Evolutionary conservation across 2,888 invertebrate species (phyloP).

Genomic region (Notodonta ziczac): DNA sequence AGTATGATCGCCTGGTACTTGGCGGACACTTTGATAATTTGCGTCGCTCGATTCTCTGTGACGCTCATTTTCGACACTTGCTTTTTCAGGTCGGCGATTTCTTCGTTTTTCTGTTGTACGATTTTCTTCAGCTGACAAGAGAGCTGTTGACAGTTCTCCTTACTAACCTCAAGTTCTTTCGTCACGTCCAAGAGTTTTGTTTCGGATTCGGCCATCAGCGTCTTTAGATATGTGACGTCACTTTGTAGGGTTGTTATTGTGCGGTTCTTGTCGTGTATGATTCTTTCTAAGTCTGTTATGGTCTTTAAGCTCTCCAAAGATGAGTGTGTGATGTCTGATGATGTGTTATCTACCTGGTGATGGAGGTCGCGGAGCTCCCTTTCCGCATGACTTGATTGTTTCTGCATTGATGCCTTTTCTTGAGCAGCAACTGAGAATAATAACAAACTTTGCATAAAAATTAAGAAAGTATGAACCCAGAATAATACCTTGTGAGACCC

Average conservation of each 20-base stretch:
- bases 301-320: conserved; percentile 72
- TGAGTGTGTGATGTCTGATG: conserved; percentile 67
- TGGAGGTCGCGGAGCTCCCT: conserved; percentile 53
- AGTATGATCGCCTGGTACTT: conserved; percentile 78
- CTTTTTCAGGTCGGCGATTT: conserved; percentile 71
- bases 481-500: background rate
- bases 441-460: conserved; percentile 8
- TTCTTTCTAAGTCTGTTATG: conserved; percentile 74
- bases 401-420: conserved; percentile 49
- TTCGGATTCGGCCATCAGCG: conserved; percentile 73
- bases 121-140: conserved; percentile 73
- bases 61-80: conserved; percentile 71
- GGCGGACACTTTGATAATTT: conserved; percentile 77
- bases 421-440: conserved; percentile 59
- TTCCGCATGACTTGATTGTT: conserved; percentile 47
- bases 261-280: conserved; percentile 72
- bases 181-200: conserved; percentile 67
- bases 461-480: conserved; percentile 6
- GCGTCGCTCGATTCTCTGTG: conserved; percentile 69
- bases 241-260: conserved; percentile 70
- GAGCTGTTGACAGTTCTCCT: conserved; percentile 69
- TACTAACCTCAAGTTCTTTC: conserved; percentile 68
- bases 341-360: conserved; percentile 73
- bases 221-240: conserved; percentile 68
- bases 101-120: conserved; percentile 74